Percentiles rank a stretch among this genome's conserved stretches.
These are phyloP conservation scores for Ormyrus pomaceus DNA, from an alignment of 2,888 invertebrate species.

Conservation along the genomic window DNA sequence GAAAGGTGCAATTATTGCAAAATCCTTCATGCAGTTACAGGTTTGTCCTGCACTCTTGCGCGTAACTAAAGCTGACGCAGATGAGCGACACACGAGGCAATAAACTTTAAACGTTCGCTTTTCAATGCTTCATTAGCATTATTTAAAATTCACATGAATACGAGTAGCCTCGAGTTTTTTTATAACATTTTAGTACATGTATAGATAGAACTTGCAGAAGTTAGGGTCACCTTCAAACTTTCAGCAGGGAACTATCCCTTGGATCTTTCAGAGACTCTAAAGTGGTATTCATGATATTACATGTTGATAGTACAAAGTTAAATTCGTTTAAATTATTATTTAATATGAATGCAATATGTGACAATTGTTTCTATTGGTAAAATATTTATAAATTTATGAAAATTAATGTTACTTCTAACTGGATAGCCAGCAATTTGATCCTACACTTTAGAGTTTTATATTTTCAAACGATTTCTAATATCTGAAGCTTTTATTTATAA, in stretches of 20 bases:
- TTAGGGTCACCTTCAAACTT: conserved; percentile 19
- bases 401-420: too few species aligned
- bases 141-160: conserved; percentile 50
- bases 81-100: conserved; percentile 33
- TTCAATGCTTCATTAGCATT: conserved; percentile 54
- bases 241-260: not conserved
- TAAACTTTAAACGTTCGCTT: conserved; percentile 49
- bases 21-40: not conserved
- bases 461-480: too few species aligned
- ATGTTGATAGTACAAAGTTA: too few species aligned
- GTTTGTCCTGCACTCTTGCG: not conserved
- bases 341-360: too few species aligned
- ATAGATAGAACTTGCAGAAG: not conserved
- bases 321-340: too few species aligned
- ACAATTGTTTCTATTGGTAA: too few species aligned
- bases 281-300: too few species aligned
- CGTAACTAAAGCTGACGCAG: conserved; percentile 2
- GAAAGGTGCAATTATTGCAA: conserved; percentile 22
- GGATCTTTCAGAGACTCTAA: too few species aligned
- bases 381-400: too few species aligned
- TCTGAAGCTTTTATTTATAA: too few species aligned
- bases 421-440: too few species aligned
- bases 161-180: conserved; percentile 21
- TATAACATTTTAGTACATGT: conserved; percentile 31
- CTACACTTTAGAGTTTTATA: too few species aligned